These are phyloP conservation scores for Agapornis canus DNA, from an alignment of 2,797 vertebrate species.

Conservation along the genomic window DNA sequence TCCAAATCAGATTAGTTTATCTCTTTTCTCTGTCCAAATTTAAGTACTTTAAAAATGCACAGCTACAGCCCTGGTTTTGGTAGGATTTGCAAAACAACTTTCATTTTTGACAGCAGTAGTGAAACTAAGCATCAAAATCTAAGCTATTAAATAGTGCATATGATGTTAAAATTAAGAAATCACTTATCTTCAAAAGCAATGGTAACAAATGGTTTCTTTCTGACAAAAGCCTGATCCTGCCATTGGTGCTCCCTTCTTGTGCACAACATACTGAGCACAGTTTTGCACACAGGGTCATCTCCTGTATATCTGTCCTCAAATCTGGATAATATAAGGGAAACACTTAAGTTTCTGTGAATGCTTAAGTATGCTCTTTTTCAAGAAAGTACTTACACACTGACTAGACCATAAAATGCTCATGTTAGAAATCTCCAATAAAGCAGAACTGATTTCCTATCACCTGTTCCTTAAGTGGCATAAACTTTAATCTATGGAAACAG, in stretches of 20 bases:
- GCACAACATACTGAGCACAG: neutral
- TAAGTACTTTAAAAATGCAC: neutral
- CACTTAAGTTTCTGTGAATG: neutral
- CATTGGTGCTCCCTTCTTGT: neutral
- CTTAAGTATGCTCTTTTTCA: neutral
- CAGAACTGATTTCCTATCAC: neutral
- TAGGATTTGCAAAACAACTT: neutral
- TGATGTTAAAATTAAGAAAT: neutral
- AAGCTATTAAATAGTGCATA: neutral
- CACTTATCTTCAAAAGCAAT: neutral
- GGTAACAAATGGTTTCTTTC: neutral
- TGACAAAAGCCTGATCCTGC: neutral
- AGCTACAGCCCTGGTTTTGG: neutral
- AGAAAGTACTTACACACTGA: neutral
- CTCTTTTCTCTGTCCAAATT: neutral
- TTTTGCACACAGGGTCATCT: neutral
- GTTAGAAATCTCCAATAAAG: neutral
- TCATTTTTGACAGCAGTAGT: neutral
- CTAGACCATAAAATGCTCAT: neutral
- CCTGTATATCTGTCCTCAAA: neutral
- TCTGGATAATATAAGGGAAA: neutral
- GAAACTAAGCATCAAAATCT: neutral
- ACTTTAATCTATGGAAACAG: neutral
- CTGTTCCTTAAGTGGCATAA: neutral
- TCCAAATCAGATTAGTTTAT: slow-evolving; percentile 15